Percentiles rank a stretch among this genome's conserved stretches.
Conservation (phyloP, 1,140 invertebrate genomes). For the Drosophila fuyamai region DNA sequence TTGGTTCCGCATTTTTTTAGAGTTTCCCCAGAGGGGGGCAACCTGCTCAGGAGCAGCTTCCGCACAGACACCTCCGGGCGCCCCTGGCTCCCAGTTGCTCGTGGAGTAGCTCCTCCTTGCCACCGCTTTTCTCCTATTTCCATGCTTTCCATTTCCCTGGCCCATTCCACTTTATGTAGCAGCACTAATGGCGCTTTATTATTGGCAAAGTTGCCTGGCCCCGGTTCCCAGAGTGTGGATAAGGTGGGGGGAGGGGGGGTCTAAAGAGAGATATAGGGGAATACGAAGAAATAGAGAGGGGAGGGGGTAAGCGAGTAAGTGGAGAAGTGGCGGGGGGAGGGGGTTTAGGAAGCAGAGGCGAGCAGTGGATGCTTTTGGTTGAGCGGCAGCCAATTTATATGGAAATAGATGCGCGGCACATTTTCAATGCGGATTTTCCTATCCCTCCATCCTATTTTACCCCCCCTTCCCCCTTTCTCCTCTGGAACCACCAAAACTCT, state of each 20-base stretch:
- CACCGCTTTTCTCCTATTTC: not conserved
- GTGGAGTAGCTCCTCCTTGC: not conserved
- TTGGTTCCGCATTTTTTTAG: conserved; percentile 9
- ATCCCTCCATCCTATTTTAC: conserved; percentile 1
- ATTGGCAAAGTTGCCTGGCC: conserved; percentile 72
- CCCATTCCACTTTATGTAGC: conserved; percentile 68
- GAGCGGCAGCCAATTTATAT: conserved; percentile 77
- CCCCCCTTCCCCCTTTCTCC: not conserved
- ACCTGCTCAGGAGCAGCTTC: conserved; percentile 12
- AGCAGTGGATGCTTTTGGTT: conserved; percentile 39
- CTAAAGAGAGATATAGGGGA: not conserved
- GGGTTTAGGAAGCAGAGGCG: not conserved
- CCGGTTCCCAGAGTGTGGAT: conserved; percentile 12
- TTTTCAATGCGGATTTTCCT: conserved; percentile 71
- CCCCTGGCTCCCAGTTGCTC: not conserved
- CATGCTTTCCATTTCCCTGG: conserved; percentile 19
- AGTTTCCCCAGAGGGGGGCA: not conserved
- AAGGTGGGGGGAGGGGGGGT: not conserved
- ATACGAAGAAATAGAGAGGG: not conserved
- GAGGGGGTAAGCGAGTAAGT: not conserved
- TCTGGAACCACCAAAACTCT: not conserved
- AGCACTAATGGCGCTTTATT: conserved; percentile 82
- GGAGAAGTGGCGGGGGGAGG: not conserved
- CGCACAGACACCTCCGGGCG: conserved; percentile 1
- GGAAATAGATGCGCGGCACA: conserved; percentile 80